phyloP scores from a whole-genome alignment of 2,888 invertebrate species.

The Agonopterix alstromeriana region DNA sequence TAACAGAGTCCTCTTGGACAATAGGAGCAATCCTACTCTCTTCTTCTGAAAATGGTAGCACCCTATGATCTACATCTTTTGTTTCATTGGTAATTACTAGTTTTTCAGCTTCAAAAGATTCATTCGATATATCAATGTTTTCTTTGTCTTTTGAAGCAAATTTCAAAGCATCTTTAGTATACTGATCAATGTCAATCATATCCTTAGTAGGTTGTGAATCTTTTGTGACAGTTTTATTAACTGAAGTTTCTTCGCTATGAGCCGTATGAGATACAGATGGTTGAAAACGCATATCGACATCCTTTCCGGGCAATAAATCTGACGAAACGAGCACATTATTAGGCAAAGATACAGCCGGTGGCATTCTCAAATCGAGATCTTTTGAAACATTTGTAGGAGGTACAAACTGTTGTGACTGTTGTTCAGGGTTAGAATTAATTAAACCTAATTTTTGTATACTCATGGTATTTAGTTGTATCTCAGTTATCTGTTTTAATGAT shows the following conservation, averaged over 20 bases:
- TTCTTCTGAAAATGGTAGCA: slow-evolving; percentile 59
- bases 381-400: slow-evolving; percentile 35
- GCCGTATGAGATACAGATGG: slow-evolving; percentile 26
- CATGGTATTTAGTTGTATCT: slow-evolving; percentile 79
- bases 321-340: slow-evolving; percentile 33
- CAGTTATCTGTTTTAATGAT: slow-evolving; percentile 76
- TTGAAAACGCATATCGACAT: slow-evolving; percentile 71
- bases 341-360: slow-evolving; percentile 39
- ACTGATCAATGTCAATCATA: slow-evolving; percentile 71
- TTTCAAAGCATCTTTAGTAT: slow-evolving; percentile 72
- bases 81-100: slow-evolving; percentile 36
- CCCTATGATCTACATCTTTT: slow-evolving; percentile 70
- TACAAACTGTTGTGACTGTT: slow-evolving; percentile 34
- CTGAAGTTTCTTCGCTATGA: slow-evolving; percentile 27
- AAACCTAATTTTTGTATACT: slow-evolving; percentile 75
- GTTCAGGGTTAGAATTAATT: slow-evolving; percentile 48
- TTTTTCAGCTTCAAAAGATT: slow-evolving; percentile 48
- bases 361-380: slow-evolving; percentile 68
- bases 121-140: slow-evolving; percentile 62
- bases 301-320: slow-evolving; percentile 60
- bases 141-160: slow-evolving; percentile 69
- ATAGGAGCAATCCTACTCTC: slow-evolving; percentile 30
- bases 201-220: slow-evolving; percentile 47
- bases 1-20: slow-evolving; percentile 25
- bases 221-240: slow-evolving; percentile 24